Percentiles rank a stretch among this genome's conserved stretches.
Conservation (phyloP, 2,888 invertebrate species). For the Carpatolechia fugitivella region DNA sequence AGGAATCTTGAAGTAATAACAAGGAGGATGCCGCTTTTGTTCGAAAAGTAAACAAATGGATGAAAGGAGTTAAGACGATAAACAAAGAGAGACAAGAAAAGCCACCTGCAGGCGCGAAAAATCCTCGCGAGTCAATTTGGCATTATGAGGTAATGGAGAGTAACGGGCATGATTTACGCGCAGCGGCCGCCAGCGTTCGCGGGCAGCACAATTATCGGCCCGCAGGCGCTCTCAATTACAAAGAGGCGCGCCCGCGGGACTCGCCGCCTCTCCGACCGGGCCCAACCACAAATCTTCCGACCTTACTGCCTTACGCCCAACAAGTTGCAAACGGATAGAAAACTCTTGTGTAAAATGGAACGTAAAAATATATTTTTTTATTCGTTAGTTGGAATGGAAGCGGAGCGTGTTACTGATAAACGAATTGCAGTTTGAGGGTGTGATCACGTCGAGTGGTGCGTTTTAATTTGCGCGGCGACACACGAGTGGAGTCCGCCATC, state of each 20-base stretch:
- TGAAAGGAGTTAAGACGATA: conserved; percentile 16
- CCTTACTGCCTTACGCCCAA: conserved; percentile 58
- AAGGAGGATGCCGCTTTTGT: neutral
- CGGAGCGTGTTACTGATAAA: conserved; percentile 36
- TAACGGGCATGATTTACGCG: conserved; percentile 77
- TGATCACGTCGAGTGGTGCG: conserved; percentile 68
- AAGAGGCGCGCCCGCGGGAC: conserved; percentile 74
- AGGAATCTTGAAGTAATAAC: neutral
- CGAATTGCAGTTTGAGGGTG: conserved; percentile 62
- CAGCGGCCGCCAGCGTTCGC: conserved; percentile 52
- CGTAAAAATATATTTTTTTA: neutral
- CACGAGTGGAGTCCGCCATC: conserved; percentile 65
- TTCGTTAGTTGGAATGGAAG: neutral
- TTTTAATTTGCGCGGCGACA: conserved; percentile 79
- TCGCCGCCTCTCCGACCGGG: conserved; percentile 51
- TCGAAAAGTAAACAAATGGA: neutral
- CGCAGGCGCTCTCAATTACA: conserved; percentile 79
- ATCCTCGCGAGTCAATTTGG: conserved; percentile 73
- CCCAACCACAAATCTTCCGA: conserved; percentile 68
- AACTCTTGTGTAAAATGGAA: neutral
- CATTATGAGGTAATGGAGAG: conserved; percentile 77
- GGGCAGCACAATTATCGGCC: conserved; percentile 76
- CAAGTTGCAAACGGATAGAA: conserved; percentile 45
- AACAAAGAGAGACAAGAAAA: conserved; percentile 38
- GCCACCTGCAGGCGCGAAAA: conserved; percentile 37